A percentile compares a stretch with the other conserved stretches of the same genome.
Conservation (phyloP, 2,113 vertebrate genomes). For the Cottus gobio region DNA sequence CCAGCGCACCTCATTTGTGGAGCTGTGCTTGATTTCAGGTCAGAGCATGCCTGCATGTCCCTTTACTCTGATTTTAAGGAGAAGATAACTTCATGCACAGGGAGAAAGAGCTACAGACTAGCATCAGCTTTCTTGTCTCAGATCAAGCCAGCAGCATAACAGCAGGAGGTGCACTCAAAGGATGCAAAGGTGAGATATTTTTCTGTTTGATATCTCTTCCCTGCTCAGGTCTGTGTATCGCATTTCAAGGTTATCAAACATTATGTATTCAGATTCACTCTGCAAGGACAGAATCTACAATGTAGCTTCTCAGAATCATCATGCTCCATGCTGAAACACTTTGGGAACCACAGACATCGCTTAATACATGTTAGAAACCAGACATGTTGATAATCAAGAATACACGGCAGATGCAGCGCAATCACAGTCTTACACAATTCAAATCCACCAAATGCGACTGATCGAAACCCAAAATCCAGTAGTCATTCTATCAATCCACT, state of each 20-base stretch:
- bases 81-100: conserved; percentile 60
- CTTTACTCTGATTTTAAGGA: conserved; percentile 7
- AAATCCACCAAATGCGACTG: neutral
- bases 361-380: conserved; percentile 12
- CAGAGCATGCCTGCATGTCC: conserved; percentile 43
- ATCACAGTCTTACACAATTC: neutral
- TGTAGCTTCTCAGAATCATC: conserved; percentile 18
- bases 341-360: conserved; percentile 21
- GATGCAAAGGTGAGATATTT: conserved; percentile 28
- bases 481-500: neutral
- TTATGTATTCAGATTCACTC: neutral
- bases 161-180: conserved; percentile 36
- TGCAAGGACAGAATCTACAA: conserved; percentile 7
- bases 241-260: conserved; percentile 17
- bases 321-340: conserved; percentile 49
- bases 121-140: conserved; percentile 33
- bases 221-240: neutral
- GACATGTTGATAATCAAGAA: conserved; percentile 20
- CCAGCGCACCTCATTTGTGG: neutral
- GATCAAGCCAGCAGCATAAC: conserved; percentile 47
- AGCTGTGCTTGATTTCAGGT: conserved; percentile 45
- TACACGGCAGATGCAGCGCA: neutral
- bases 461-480: neutral
- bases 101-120: conserved; percentile 16
- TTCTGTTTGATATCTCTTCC: neutral